phyloP scores from a whole-genome alignment of 2,797 vertebrate genomes.

The Sebastes hopkinsi region DNA sequence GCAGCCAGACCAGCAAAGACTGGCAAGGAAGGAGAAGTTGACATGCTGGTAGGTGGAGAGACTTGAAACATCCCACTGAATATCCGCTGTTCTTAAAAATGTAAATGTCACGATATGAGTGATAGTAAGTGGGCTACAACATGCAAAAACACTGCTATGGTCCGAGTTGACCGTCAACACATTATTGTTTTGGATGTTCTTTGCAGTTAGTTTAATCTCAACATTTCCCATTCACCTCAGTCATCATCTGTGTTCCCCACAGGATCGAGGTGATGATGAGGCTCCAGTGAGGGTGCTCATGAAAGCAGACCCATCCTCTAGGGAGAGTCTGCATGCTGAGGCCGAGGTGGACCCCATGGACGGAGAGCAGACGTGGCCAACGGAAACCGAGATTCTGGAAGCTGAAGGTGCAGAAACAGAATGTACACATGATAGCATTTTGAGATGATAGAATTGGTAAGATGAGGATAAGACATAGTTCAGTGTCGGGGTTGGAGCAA shows the following conservation, averaged over 20 bases:
- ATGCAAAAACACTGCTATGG: not conserved
- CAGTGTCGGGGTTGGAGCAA: rapidly evolving
- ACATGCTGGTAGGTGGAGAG: constrained; percentile 80
- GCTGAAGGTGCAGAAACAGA: constrained; percentile 85
- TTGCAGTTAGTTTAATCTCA: not conserved
- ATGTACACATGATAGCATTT: not conserved
- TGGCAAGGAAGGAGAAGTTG: constrained; percentile 79
- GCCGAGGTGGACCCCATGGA: constrained; percentile 96
- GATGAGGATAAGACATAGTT: not conserved
- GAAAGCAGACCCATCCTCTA: constrained; percentile 86
- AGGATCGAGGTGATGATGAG: constrained; percentile 81
- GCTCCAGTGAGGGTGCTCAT: constrained; percentile 88
- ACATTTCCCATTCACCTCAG: not conserved
- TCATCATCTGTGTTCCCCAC: constrained; percentile 31
- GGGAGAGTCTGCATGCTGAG: constrained; percentile 89
- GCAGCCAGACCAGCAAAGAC: constrained; percentile 71
- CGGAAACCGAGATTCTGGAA: constrained; percentile 91
- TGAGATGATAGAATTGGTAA: not conserved
- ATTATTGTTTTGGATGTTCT: not conserved
- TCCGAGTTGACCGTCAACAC: not conserved
- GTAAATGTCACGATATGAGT: not conserved
- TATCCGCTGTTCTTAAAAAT: not conserved
- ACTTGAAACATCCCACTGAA: not conserved
- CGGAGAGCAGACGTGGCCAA: constrained; percentile 98
- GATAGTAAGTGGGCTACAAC: not conserved